Conservation (phyloP, 2,113 vertebrate genomes). For the Menura novaehollandiae region DNA sequence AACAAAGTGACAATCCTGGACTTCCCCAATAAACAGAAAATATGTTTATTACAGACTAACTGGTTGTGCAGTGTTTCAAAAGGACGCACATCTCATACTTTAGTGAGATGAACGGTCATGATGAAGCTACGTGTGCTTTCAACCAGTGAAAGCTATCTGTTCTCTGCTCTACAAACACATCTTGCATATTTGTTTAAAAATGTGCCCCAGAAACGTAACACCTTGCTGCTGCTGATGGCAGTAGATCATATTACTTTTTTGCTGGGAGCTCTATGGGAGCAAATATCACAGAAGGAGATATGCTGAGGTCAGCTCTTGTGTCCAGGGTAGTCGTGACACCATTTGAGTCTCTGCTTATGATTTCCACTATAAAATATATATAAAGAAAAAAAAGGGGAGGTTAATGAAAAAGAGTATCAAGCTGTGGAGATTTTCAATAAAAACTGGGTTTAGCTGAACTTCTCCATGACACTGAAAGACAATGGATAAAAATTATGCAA, state of each 20-base stretch:
- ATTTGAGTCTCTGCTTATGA: background rate
- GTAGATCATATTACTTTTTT: conserved; percentile 17
- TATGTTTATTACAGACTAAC: background rate
- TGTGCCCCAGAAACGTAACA: background rate
- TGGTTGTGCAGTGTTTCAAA: background rate
- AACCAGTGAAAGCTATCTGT: background rate
- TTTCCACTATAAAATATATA: background rate
- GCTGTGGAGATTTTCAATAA: background rate
- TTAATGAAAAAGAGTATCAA: background rate
- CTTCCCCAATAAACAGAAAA: background rate
- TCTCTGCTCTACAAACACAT: background rate
- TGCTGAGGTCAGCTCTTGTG: background rate
- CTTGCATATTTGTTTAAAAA: background rate
- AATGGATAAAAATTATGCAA: background rate
- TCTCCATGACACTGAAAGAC: background rate
- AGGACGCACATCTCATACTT: background rate
- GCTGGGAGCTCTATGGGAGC: background rate
- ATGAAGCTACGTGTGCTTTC: background rate
- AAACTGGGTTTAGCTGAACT: background rate
- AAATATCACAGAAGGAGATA: background rate
- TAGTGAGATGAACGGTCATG: background rate
- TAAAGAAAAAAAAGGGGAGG: rapidly evolving
- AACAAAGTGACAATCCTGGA: background rate
- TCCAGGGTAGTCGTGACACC: background rate
- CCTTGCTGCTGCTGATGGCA: background rate